Evolutionary conservation across 2,888 invertebrate genomes (phyloP).

Genomic region (Fragum sueziense): DNA sequence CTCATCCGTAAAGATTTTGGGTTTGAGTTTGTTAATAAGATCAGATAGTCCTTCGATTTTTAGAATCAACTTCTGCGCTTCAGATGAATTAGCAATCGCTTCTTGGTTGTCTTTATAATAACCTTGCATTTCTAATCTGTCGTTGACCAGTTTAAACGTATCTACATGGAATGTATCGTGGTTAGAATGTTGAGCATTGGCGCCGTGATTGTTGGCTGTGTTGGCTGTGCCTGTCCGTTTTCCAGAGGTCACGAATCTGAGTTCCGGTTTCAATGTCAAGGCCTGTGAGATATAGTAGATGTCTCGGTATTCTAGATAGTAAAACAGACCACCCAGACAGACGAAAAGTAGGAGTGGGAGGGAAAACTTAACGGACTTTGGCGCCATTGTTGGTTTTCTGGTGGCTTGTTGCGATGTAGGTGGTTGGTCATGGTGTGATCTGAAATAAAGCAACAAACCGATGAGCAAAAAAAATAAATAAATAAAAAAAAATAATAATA

Average conservation of each 20-base stretch:
- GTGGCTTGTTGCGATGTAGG: not conserved
- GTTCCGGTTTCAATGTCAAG: too few relatives aligned
- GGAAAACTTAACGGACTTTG: not conserved
- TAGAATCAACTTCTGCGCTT: not conserved
- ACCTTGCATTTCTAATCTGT: constrained; percentile 7
- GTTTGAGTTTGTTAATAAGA: constrained; percentile 29
- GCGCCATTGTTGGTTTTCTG: not conserved
- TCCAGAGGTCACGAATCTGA: not conserved
- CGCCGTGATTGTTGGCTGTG: too few relatives aligned
- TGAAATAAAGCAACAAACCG: not conserved
- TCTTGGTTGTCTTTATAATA: not conserved
- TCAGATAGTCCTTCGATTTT: constrained; percentile 19
- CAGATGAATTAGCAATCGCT: constrained; percentile 5
- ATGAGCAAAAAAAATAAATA: not conserved
- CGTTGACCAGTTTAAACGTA: constrained; percentile 15
- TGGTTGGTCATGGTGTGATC: not conserved
- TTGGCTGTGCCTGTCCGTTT: not conserved
- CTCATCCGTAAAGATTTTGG: constrained; percentile 8
- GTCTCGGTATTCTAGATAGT: not conserved
- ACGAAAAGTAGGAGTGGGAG: not conserved
- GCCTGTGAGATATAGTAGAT: too few relatives aligned
- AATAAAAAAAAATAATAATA: not conserved
- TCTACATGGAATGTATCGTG: constrained; percentile 23
- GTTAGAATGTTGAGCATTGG: not conserved
- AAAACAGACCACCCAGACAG: not conserved